Conservation (phyloP, 2,113 vertebrate genomes). For the Antechinus stuartii region DNA sequence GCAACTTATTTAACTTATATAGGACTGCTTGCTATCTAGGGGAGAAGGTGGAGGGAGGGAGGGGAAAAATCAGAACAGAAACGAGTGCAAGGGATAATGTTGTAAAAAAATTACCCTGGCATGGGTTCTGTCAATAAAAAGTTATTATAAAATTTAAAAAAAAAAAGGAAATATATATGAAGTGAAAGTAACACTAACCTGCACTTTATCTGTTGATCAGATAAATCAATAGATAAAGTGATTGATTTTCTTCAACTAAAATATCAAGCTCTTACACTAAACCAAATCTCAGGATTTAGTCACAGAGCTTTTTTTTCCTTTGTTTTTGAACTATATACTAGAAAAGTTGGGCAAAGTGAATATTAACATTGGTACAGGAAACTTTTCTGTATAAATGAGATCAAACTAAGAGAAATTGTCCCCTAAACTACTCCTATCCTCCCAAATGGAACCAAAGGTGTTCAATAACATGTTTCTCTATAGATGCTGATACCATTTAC, state of each 20-base stretch:
- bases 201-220: not conserved
- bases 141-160: no score
- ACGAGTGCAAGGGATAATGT: no score
- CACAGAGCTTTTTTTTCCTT: not conserved
- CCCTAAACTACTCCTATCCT: not conserved
- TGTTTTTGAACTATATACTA: not conserved
- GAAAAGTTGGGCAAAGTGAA: not conserved
- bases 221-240: no score
- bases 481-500: not conserved
- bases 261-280: not conserved
- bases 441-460: not conserved
- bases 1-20: no score
- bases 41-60: no score
- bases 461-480: not conserved
- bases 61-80: no score
- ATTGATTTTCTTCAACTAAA: not conserved
- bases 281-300: not conserved
- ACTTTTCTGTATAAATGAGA: not conserved
- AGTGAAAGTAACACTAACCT: not conserved
- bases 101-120: no score
- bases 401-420: not conserved
- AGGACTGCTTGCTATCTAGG: no score
- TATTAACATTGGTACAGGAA: not conserved
- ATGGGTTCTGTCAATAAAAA: no score
- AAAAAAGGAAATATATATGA: not conserved